A percentile compares a stretch with the other conserved stretches of the same genome.
phyloP scores from a whole-genome alignment of 2,113 vertebrate genomes.

The Neolamprologus cancellatus region DNA sequence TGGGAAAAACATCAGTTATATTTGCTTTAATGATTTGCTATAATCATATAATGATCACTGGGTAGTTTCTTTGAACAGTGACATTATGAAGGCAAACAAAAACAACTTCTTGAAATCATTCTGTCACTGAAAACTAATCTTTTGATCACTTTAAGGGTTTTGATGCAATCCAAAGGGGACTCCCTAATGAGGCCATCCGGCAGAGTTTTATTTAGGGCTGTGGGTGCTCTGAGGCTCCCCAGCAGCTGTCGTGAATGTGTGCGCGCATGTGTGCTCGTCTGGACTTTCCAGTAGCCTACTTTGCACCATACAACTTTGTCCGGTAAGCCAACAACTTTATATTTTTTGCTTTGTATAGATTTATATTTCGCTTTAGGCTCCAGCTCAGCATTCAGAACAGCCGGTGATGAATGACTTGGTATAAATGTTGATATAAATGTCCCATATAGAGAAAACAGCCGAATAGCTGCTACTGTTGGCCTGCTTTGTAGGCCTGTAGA shows the following conservation, averaged over 20 bases:
- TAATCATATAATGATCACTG: background rate
- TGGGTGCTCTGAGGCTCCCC: background rate
- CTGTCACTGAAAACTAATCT: background rate
- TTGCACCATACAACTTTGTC: background rate
- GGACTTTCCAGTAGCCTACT: constrained; percentile 7
- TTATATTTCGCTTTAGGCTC: background rate
- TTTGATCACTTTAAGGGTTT: background rate
- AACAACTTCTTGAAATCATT: background rate
- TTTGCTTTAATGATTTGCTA: background rate
- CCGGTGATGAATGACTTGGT: background rate
- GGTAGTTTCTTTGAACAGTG: background rate
- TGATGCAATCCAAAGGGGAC: background rate
- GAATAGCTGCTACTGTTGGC: background rate
- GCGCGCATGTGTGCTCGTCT: background rate
- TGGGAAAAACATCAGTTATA: background rate
- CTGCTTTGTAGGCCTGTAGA: background rate
- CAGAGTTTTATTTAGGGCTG: constrained; percentile 30
- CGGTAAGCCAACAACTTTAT: constrained; percentile 33
- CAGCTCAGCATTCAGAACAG: background rate
- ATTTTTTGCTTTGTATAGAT: background rate
- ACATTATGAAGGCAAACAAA: background rate
- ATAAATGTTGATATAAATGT: background rate
- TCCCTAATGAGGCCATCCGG: background rate
- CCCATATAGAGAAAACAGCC: background rate
- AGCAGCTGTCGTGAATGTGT: constrained; percentile 47